These are phyloP conservation scores for Plutomurus gul DNA, from an alignment of 1,140 invertebrate genomes.

Conservation along the genomic window DNA sequence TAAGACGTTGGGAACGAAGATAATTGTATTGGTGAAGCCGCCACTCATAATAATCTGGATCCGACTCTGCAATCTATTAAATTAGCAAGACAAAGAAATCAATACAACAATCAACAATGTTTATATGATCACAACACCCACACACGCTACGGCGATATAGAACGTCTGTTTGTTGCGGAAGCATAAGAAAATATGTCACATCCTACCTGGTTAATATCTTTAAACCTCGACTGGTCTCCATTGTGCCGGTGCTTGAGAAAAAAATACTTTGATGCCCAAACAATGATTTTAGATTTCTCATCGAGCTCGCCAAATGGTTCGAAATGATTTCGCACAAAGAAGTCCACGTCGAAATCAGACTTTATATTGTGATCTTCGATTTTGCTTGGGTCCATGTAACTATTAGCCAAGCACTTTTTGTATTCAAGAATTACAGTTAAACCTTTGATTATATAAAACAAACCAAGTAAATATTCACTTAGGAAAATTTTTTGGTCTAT, in stretches of 20 bases:
- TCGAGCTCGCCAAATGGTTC: neutral
- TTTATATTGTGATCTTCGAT: neutral
- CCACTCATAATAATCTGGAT: constrained; percentile 29
- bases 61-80: neutral
- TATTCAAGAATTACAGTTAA: neutral
- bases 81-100: neutral
- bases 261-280: neutral
- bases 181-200: no score
- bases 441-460: neutral
- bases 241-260: neutral
- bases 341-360: neutral
- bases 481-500: neutral
- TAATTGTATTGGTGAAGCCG: neutral
- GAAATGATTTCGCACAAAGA: neutral
- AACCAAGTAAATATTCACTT: neutral
- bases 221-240: neutral
- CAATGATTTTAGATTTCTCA: neutral
- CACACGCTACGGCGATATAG: no score
- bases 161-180: neutral
- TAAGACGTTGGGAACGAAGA: neutral
- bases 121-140: no score
- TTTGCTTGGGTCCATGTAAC: neutral
- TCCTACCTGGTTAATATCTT: neutral
- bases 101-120: no score
- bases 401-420: neutral